Conservation (phyloP, 2,113 vertebrate genomes). For the Entelurus aequoreus region DNA sequence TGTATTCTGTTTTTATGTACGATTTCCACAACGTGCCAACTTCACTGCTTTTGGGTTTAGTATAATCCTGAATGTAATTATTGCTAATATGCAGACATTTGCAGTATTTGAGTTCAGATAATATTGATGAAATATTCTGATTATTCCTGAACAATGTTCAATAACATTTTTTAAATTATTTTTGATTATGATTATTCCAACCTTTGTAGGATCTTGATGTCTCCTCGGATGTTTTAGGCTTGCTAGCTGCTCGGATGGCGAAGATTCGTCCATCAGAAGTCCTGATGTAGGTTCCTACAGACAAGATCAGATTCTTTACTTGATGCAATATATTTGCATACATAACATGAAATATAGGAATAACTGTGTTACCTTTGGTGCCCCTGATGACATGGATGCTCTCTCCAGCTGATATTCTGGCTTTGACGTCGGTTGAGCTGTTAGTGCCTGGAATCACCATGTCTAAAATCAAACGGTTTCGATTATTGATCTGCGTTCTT, state of each 20-base stretch:
- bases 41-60: no score
- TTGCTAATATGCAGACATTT: no score
- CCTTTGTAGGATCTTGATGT: constrained; percentile 76
- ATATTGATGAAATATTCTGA: no score
- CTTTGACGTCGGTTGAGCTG: constrained; percentile 85
- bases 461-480: constrained; percentile 65
- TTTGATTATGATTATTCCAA: constrained; percentile 33
- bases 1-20: no score
- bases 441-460: constrained; percentile 95
- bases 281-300: constrained; percentile 89
- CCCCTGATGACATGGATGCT: constrained; percentile 94
- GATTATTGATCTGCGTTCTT: background rate
- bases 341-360: background rate
- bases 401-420: constrained; percentile 87
- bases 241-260: constrained; percentile 89
- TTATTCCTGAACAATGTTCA: no score
- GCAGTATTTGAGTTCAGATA: no score
- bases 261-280: constrained; percentile 93
- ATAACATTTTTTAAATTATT: no score
- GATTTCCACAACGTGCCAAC: no score
- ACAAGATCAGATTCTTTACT: background rate
- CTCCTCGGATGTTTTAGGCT: constrained; percentile 78
- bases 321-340: no score
- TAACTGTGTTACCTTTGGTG: constrained; percentile 79
- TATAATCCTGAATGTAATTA: no score